These are phyloP conservation scores for Glossosoma conforme DNA, from an alignment of 1,140 invertebrate genomes.

Conservation along the genomic window DNA sequence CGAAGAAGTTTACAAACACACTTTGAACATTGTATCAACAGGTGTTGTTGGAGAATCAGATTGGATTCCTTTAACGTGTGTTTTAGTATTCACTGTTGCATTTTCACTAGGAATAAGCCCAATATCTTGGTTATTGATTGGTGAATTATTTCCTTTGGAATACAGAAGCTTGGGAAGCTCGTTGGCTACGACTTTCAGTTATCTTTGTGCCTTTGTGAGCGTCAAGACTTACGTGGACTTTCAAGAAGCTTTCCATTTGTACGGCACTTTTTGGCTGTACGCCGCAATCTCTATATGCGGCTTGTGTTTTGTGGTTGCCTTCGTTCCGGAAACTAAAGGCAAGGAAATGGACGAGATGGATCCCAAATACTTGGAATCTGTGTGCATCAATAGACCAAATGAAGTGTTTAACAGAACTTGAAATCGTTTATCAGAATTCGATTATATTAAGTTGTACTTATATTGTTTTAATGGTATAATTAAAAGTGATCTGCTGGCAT, in stretches of 20 bases:
- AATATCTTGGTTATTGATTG: conserved; percentile 82
- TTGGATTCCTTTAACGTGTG: conserved; percentile 79
- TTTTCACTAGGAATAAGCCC: conserved; percentile 86
- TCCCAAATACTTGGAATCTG: conserved; percentile 57
- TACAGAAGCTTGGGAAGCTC: conserved; percentile 78
- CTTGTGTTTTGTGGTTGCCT: conserved; percentile 75
- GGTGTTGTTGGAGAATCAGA: conserved; percentile 54
- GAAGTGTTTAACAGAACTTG: too few species aligned
- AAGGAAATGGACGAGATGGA: conserved; percentile 84
- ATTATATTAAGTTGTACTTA: background rate
- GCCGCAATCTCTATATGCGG: conserved; percentile 77
- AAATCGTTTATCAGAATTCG: background rate
- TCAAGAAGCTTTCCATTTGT: conserved; percentile 67
- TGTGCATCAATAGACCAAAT: conserved; percentile 42
- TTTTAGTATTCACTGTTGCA: conserved; percentile 74
- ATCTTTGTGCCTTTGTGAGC: conserved; percentile 81
- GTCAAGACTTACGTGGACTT: conserved; percentile 85
- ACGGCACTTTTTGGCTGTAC: conserved; percentile 86
- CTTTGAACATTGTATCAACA: conserved; percentile 35
- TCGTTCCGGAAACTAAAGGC: conserved; percentile 88
- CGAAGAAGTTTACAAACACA: conserved; percentile 50
- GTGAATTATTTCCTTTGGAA: conserved; percentile 81
- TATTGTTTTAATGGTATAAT: background rate
- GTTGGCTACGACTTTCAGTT: conserved; percentile 78
- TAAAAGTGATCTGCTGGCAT: background rate